Conservation (phyloP, 2,888 invertebrate genomes). For the Conops quadrifasciatus region DNA sequence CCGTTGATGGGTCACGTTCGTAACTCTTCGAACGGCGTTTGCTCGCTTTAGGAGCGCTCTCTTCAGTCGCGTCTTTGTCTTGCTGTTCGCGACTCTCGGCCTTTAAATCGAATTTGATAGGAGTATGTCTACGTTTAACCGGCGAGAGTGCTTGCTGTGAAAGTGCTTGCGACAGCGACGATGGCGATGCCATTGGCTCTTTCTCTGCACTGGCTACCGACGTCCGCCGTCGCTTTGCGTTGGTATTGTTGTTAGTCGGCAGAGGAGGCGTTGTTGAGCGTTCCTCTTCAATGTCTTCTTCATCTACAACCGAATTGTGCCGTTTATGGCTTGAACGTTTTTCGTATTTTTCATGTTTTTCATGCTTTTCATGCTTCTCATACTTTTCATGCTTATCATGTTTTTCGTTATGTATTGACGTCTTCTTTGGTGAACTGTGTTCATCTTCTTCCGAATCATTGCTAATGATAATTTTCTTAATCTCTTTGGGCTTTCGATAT, state of each 20-base stretch:
- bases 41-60: constrained; percentile 38
- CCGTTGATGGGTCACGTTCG: constrained; percentile 44
- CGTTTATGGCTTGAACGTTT: constrained; percentile 37
- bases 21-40: constrained; percentile 49
- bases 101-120: constrained; percentile 60
- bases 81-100: constrained; percentile 32
- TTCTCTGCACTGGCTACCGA: constrained; percentile 31
- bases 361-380: constrained; percentile 31
- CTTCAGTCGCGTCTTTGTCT: constrained; percentile 36
- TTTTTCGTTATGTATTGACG: constrained; percentile 43
- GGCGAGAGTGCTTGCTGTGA: constrained; percentile 35
- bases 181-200: constrained; percentile 34
- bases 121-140: constrained; percentile 59
- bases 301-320: constrained; percentile 36
- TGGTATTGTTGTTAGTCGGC: constrained; percentile 39
- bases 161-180: constrained; percentile 39
- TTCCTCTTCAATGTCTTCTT: constrained; percentile 42
- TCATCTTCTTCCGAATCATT: constrained; percentile 67
- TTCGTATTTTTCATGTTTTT: constrained; percentile 38
- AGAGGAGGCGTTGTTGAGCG: constrained; percentile 61
- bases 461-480: constrained; percentile 62
- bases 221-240: constrained; percentile 1
- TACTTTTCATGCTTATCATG: constrained; percentile 26
- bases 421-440: constrained; percentile 47
- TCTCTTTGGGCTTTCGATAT: constrained; percentile 57